Conservation (phyloP, 1,140 invertebrate genomes). For the Drosophila paulistorum region DNA sequence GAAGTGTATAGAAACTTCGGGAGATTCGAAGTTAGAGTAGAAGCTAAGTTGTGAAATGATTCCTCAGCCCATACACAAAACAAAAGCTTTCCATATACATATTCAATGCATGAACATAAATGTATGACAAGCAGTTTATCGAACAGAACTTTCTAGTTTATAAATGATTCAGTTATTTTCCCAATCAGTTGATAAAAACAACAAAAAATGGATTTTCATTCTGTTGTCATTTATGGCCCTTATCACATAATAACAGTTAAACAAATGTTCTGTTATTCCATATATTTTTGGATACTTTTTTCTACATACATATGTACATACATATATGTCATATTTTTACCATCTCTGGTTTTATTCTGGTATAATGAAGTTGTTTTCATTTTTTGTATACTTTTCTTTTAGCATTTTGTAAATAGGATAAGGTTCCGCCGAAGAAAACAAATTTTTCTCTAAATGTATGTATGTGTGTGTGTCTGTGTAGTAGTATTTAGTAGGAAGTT, state of each 20-base stretch:
- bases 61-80: not conserved
- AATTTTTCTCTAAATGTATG: constrained; percentile 70
- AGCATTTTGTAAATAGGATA: constrained; percentile 69
- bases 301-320: no score
- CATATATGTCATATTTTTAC: not conserved
- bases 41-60: not conserved
- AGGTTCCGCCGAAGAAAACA: constrained; percentile 53
- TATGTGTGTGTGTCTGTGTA: constrained; percentile 33
- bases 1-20: constrained; percentile 7
- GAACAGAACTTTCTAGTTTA: not conserved
- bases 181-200: not conserved
- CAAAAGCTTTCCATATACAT: not conserved
- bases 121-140: not conserved
- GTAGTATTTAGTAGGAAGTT: constrained; percentile 59
- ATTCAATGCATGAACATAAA: not conserved
- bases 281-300: constrained; percentile 8
- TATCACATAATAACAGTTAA: not conserved
- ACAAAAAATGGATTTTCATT: not conserved
- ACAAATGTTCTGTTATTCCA: not conserved
- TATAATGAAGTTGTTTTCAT: constrained; percentile 26
- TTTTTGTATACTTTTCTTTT: not conserved
- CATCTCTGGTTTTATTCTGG: not conserved
- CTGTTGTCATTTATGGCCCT: not conserved
- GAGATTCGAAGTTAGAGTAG: not conserved
- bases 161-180: not conserved